Percentiles rank a stretch among this genome's conserved stretches.
phyloP scores from a whole-genome alignment of 2,888 invertebrate species.

The Oasisia sp. region DNA sequence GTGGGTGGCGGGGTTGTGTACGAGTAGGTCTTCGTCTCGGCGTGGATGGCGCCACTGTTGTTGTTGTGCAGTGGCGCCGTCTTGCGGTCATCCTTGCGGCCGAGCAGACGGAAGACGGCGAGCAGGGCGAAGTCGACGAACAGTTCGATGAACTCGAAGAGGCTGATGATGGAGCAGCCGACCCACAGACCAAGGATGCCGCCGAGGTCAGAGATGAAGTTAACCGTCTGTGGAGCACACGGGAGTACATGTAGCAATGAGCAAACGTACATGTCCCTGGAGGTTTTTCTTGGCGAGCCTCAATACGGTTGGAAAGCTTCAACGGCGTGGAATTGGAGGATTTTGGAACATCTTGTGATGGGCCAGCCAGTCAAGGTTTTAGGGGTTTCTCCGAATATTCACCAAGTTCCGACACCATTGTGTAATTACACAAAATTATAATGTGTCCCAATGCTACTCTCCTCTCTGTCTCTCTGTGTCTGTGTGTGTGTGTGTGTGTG shows the following conservation, averaged over 20 bases:
- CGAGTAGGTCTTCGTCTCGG: not conserved
- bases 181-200: slow-evolving; percentile 3
- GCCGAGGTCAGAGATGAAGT: not conserved
- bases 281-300: not conserved
- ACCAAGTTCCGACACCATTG: no score
- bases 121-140: slow-evolving; percentile 9
- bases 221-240: not conserved
- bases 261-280: no score
- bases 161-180: not conserved
- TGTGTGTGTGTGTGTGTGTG: no score
- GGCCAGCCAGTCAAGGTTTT: no score
- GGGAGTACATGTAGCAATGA: not conserved
- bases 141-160: not conserved
- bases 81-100: not conserved
- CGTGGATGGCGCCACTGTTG: not conserved
- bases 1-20: not conserved
- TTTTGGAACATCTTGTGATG: no score
- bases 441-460: no score
- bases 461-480: no score
- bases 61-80: not conserved
- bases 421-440: no score
- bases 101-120: not conserved
- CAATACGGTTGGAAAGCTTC: no score
- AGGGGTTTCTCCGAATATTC: no score
- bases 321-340: no score